phyloP scores from a whole-genome alignment of 2,797 vertebrate species.

The Thaleichthys pacificus region DNA sequence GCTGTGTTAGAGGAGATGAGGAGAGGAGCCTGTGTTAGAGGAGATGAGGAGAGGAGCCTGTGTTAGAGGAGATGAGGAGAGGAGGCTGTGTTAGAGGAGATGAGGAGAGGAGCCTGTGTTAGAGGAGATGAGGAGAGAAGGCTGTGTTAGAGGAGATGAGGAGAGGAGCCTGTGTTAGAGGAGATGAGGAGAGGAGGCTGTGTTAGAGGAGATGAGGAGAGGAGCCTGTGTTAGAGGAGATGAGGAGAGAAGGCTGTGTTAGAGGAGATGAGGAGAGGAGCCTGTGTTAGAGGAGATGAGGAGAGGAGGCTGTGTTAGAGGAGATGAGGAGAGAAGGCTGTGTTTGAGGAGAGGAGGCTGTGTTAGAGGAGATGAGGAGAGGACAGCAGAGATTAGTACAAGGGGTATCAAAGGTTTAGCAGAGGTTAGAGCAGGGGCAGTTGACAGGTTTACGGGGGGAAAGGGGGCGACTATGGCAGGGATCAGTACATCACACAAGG shows the following conservation, averaged over 20 bases:
- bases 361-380: conserved; percentile 52
- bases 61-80: no score
- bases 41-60: no score
- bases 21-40: no score
- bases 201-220: neutral
- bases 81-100: conserved; percentile 24
- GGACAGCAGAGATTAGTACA: conserved; percentile 69
- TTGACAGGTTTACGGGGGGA: conserved; percentile 60
- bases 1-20: no score
- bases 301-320: no score
- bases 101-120: conserved; percentile 52
- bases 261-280: conserved; percentile 4
- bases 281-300: no score
- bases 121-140: conserved; percentile 4
- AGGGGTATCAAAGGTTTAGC: conserved; percentile 50
- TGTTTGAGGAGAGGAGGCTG: no score
- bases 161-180: no score
- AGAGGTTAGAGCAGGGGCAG: conserved; percentile 65
- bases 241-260: neutral
- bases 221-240: conserved; percentile 23
- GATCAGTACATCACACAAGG: conserved; percentile 28
- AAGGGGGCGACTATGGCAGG: conserved; percentile 56
- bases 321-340: no score
- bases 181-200: no score
- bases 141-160: no score